A percentile compares a stretch with the other conserved stretches of the same genome.
Conservation (phyloP, 1,140 invertebrate genomes). For the Phenacoccus solenopsis region DNA sequence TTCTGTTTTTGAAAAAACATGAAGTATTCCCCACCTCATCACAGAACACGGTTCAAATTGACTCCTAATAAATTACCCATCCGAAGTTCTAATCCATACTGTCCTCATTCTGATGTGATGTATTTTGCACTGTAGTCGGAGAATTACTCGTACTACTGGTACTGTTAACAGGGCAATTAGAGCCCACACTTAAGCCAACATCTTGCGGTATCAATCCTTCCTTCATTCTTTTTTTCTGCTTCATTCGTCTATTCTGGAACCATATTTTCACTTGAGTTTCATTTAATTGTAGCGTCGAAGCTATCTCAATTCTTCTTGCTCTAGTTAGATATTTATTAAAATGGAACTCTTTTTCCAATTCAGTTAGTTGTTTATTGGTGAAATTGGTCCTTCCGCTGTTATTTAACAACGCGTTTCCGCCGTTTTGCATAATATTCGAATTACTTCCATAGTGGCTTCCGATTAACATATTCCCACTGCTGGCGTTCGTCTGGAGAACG, state of each 20-base stretch:
- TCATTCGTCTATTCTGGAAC: slow-evolving; percentile 89
- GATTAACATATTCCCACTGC: background rate
- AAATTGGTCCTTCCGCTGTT: slow-evolving; percentile 92
- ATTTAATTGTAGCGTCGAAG: slow-evolving; percentile 86
- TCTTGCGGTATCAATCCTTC: slow-evolving; percentile 66
- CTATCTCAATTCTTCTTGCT: slow-evolving; percentile 93
- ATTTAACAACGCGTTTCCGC: slow-evolving; percentile 35
- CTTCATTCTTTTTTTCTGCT: slow-evolving; percentile 86
- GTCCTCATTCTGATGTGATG: background rate
- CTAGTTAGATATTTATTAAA: slow-evolving; percentile 98
- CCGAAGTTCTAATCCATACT: slow-evolving; percentile 5
- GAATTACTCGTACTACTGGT: slow-evolving; percentile 38
- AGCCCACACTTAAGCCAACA: slow-evolving; percentile 22
- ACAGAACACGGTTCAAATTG: no score
- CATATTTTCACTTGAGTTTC: slow-evolving; percentile 91
- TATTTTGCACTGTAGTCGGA: slow-evolving; percentile 31
- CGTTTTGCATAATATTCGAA: slow-evolving; percentile 13
- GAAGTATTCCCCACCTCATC: no score
- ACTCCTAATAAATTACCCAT: background rate
- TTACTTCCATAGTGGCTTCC: slow-evolving; percentile 12
- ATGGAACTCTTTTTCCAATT: slow-evolving; percentile 98
- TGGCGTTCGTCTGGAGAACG: background rate
- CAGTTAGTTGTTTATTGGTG: slow-evolving; percentile 96
- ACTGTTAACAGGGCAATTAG: slow-evolving; percentile 28
- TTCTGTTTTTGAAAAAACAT: no score